Percentiles rank a stretch among this genome's conserved stretches.
Conservation (phyloP, 1,140 invertebrate species). For the Pseudomyrmex concolor region DNA sequence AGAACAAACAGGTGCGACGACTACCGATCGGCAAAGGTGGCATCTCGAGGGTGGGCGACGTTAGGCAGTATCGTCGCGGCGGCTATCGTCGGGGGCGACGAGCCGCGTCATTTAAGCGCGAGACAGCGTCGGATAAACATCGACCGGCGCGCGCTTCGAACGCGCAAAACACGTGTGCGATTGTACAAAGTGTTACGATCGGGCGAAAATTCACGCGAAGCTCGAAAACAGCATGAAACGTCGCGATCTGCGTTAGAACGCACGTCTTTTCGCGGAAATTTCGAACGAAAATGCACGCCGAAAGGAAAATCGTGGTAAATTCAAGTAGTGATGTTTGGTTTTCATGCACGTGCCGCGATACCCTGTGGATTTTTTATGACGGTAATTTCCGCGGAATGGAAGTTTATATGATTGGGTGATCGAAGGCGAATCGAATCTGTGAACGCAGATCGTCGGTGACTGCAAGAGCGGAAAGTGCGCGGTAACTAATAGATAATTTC, state of each 20-base stretch:
- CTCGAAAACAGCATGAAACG: neutral
- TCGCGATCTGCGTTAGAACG: neutral
- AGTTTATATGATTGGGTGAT: neutral
- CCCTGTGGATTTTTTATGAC: neutral
- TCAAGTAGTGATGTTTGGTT: neutral
- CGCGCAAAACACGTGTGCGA: constrained; percentile 19
- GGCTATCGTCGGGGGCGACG: constrained; percentile 6
- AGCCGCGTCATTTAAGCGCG: constrained; percentile 50
- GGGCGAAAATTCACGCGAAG: neutral
- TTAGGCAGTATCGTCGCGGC: constrained; percentile 32
- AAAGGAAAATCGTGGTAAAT: neutral
- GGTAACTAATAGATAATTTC: neutral
- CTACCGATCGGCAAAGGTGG: constrained; percentile 23
- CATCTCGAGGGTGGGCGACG: constrained; percentile 36
- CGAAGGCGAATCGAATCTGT: neutral
- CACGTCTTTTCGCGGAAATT: neutral
- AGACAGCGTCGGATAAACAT: constrained; percentile 38
- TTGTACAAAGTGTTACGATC: neutral
- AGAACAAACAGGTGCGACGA: constrained; percentile 13
- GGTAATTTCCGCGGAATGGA: neutral
- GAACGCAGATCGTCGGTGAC: neutral
- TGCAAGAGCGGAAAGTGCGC: neutral
- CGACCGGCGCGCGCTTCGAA: constrained; percentile 12
- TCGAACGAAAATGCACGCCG: neutral
- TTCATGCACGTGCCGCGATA: neutral